These are phyloP conservation scores for Mareca penelope DNA, from an alignment of 2,797 vertebrate species.

Conservation along the genomic window DNA sequence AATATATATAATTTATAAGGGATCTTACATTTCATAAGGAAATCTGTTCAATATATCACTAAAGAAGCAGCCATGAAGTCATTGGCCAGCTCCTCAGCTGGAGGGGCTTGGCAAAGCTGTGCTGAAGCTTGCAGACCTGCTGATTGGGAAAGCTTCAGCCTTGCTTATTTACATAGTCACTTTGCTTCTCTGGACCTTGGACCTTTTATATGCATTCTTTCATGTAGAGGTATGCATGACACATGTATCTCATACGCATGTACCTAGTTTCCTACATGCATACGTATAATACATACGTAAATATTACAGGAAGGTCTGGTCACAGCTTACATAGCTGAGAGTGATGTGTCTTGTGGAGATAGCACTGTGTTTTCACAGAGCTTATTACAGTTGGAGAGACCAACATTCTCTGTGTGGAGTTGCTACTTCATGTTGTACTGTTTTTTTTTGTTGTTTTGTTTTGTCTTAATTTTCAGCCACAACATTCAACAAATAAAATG, in stretches of 20 bases:
- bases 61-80: not conserved
- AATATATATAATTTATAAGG: not conserved
- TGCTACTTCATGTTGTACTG: not conserved
- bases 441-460: not conserved
- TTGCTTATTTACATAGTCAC: not conserved
- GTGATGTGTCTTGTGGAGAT: not conserved
- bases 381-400: not conserved
- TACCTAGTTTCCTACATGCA: not conserved
- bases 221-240: not conserved
- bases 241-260: not conserved
- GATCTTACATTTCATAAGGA: not conserved
- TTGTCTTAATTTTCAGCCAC: not conserved
- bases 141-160: not conserved
- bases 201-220: not conserved
- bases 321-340: not conserved
- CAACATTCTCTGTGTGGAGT: not conserved
- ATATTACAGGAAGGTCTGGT: not conserved
- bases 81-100: not conserved
- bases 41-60: not conserved
- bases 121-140: not conserved
- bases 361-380: not conserved
- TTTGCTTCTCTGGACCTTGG: not conserved
- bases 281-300: not conserved
- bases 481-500: not conserved
- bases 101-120: not conserved